Base-by-base conservation (phyloP, 1,140 invertebrate genomes). In the Pseudomyrmex gracilis region DNA sequence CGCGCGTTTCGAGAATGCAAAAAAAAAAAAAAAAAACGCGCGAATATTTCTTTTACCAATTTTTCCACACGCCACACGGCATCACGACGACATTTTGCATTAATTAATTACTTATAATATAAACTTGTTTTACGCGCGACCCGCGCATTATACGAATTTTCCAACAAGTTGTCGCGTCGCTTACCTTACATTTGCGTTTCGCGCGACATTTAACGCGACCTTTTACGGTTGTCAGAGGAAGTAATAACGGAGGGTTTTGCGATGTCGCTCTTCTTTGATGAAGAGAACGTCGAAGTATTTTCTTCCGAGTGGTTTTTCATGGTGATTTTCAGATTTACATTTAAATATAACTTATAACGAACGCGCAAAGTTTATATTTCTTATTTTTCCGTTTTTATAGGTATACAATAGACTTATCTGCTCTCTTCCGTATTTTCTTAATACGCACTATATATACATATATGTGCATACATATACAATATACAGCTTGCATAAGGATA, bases 161-260 rank as follows among this genome's bases (percentile, higher is more conserved):
- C 51, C 51, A 34, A 55, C 53, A 47, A 80, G 71, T 78, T 70
- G 64, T 34, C 7, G 8, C 8, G 20, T 12, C 43, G 53, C 58
- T 78, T 58, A 20, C 66, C n/a, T 17, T 5, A 34, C 20, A 58
- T 58, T 47, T 55, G 51, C 64, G 43, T 70, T 78, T 78, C 53
- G 47, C 76, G 64, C 64, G 51, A 60, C 22, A 9, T 80, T 49
- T 80, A 58, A 58, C 53, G 66, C 8, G n/a, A 24, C 64, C 10
- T 47, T 80, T 58, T 60, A 51, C 22, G 64, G 1, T 80, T 80
- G 53, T 80, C 53, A 15, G 43, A 51, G 61, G 12, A 71, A 80
- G 71, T 80, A 80, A 80, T 47, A 24, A 34, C 34, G 51, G 53
- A 13, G 53, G 45, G 43, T 70, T 57, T 70, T 34, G 8, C 43